Percentiles rank a stretch among this genome's conserved stretches.
Evolutionary conservation across 2,888 invertebrate species (phyloP).

Genomic region (Drosophila merina): DNA sequence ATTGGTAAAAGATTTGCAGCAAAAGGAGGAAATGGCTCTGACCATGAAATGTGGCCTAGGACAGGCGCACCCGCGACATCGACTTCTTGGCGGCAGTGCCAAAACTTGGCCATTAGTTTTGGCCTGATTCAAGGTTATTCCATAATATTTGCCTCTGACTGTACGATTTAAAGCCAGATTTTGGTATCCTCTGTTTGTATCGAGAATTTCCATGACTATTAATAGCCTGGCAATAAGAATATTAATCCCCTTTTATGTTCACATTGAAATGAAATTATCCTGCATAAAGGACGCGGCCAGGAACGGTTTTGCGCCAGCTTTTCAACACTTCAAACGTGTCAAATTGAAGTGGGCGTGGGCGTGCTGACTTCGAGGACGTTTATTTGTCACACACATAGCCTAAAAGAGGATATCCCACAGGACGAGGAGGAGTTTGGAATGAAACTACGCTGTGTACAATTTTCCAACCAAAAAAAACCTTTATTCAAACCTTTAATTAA

Average conservation of each 20-base stretch:
- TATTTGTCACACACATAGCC: slow-evolving; percentile 40
- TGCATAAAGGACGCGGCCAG: slow-evolving; percentile 23
- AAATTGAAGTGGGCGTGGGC: slow-evolving; percentile 48
- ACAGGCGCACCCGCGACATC: neutral
- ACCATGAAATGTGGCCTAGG: slow-evolving; percentile 30
- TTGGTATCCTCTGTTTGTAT: neutral
- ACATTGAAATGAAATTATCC: slow-evolving; percentile 39
- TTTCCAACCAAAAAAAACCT: too few species aligned
- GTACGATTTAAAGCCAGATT: neutral
- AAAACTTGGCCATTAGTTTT: neutral
- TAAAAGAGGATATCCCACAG: neutral
- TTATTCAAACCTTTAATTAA: slow-evolving; percentile 9
- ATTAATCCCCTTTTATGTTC: slow-evolving; percentile 42
- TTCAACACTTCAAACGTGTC: slow-evolving; percentile 55
- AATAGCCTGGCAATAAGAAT: slow-evolving; percentile 30
- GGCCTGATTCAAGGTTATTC: neutral
- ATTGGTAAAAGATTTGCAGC: slow-evolving; percentile 30
- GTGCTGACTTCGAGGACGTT: slow-evolving; percentile 28
- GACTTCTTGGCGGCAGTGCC: slow-evolving; percentile 2
- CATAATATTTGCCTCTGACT: neutral
- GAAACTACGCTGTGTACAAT: too few species aligned
- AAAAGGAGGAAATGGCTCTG: slow-evolving; percentile 15
- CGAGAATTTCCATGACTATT: slow-evolving; percentile 31
- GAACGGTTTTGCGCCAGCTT: slow-evolving; percentile 39
- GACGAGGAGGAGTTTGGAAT: neutral